Evolutionary conservation across 2,888 invertebrate species (phyloP).

Genomic region (Tromatobia lineatoria): DNA sequence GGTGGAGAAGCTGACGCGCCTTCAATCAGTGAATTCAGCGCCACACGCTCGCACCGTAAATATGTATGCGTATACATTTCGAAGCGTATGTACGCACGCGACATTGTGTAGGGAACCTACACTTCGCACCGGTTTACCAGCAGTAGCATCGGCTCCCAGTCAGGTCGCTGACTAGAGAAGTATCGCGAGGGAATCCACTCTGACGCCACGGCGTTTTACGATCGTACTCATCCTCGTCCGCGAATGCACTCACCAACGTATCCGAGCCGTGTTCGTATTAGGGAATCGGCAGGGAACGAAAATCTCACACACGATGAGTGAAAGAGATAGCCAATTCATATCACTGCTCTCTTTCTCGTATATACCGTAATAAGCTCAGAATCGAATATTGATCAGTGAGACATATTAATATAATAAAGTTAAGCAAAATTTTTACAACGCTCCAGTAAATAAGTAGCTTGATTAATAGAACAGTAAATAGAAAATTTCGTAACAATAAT

Average conservation of each 20-base stretch:
- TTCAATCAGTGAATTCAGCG: conserved; percentile 72
- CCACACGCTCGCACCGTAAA: background rate
- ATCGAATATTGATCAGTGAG: background rate
- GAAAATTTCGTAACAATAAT: no score
- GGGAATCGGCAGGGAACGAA: conserved; percentile 8
- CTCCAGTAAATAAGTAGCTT: no score
- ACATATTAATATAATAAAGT: no score
- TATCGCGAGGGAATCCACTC: conserved; percentile 70
- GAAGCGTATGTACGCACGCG: background rate
- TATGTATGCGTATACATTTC: conserved; percentile 7
- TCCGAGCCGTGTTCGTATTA: background rate
- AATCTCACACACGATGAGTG: conserved; percentile 30
- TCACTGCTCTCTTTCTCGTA: background rate
- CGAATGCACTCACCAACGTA: conserved; percentile 45
- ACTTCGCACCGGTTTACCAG: conserved; percentile 31
- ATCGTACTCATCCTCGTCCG: conserved; percentile 62
- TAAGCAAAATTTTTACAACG: background rate
- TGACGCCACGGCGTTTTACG: conserved; percentile 71
- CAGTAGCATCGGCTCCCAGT: conserved; percentile 28
- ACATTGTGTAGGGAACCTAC: conserved; percentile 23
- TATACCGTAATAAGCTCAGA: background rate
- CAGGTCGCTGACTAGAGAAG: conserved; percentile 62
- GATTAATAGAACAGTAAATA: no score
- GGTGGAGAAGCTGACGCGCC: conserved; percentile 4
- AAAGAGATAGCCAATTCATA: background rate